These are phyloP conservation scores for Coptodon bakossiorum DNA, from an alignment of 2,113 vertebrate species.

Conservation along the genomic window DNA sequence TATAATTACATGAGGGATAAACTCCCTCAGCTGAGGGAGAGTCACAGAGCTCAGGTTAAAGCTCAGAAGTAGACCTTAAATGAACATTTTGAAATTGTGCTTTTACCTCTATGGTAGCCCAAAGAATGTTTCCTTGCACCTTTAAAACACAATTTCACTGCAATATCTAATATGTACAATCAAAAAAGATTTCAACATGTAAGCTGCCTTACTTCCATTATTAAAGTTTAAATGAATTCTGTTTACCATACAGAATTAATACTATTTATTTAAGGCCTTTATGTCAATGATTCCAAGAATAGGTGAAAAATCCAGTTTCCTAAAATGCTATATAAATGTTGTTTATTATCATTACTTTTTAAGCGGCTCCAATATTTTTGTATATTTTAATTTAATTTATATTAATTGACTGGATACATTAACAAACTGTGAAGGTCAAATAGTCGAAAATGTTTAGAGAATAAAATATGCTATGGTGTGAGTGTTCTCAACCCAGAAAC, in stretches of 20 bases:
- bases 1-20: not conserved
- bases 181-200: not conserved
- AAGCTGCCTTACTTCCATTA: not conserved
- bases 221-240: not conserved
- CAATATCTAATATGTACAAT: not conserved
- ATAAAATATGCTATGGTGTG: not conserved
- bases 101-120: not conserved
- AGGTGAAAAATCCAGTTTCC: not conserved
- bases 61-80: not conserved
- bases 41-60: not conserved
- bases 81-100: not conserved
- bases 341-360: not conserved
- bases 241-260: fast-evolving
- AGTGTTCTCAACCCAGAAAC: not conserved
- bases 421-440: not conserved
- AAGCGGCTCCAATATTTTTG: not conserved
- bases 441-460: not conserved
- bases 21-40: not conserved
- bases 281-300: not conserved
- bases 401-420: not conserved
- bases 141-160: not conserved
- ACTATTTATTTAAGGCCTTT: not conserved
- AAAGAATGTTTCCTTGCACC: not conserved
- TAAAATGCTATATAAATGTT: not conserved
- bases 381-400: not conserved